Evolutionary conservation across 2,888 invertebrate species (phyloP).

Genomic region (Mimumesa dahlbomi): DNA sequence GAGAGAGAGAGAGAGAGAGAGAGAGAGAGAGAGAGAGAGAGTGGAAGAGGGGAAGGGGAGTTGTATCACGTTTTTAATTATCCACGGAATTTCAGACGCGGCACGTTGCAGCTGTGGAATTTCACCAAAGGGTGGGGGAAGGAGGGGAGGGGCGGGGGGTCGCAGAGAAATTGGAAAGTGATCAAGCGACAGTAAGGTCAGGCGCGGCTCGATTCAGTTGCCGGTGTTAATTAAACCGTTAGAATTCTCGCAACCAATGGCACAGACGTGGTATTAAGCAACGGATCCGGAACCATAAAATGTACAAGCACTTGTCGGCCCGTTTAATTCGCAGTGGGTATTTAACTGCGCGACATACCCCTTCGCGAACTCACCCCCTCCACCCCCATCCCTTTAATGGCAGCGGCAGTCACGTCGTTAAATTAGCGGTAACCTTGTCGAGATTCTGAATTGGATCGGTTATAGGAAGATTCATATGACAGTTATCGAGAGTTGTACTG

Average conservation of each 20-base stretch:
- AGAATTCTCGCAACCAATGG: slow-evolving; percentile 11
- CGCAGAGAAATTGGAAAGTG: slow-evolving; percentile 1
- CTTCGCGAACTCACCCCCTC: neutral
- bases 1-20: too few relatives aligned
- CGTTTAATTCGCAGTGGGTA: slow-evolving; percentile 9
- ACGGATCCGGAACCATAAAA: slow-evolving; percentile 7
- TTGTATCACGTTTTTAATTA: neutral
- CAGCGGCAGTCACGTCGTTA: slow-evolving; percentile 8
- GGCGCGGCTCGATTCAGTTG: neutral
- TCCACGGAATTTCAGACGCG: neutral
- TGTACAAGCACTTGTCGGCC: slow-evolving; percentile 15
- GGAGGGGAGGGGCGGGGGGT: too few relatives aligned
- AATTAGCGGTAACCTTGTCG: slow-evolving; percentile 23
- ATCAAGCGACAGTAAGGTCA: neutral
- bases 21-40: too few relatives aligned
- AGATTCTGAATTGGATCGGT: slow-evolving; percentile 7
- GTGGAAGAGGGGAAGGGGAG: too few relatives aligned
- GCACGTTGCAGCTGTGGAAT: neutral
- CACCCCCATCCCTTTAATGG: neutral
- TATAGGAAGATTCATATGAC: too few relatives aligned
- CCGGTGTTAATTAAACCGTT: slow-evolving; percentile 12
- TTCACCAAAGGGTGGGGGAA: too few relatives aligned
- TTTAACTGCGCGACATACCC: slow-evolving; percentile 9
- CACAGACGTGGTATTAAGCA: slow-evolving; percentile 16
- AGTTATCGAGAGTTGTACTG: too few relatives aligned